Percentiles rank a stretch among this genome's conserved stretches.
Evolutionary conservation across 2,797 vertebrate species (phyloP).

Genomic region (Alca torda): DNA sequence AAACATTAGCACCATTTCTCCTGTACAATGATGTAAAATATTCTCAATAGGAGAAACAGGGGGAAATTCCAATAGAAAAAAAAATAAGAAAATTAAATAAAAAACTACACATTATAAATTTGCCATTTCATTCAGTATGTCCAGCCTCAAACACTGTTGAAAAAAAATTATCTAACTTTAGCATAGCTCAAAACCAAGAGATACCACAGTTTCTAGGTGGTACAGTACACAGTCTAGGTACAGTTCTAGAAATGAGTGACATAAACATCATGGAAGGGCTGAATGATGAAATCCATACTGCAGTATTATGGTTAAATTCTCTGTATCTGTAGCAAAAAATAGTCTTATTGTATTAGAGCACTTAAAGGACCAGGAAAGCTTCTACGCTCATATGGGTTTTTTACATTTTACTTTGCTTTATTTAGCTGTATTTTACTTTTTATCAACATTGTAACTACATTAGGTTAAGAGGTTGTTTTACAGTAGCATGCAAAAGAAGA

Average conservation of each 20-base stretch:
- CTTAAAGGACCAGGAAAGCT: not conserved
- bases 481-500: not conserved
- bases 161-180: not conserved
- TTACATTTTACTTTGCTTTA: not conserved
- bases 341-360: not conserved
- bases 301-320: not conserved
- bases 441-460: not conserved
- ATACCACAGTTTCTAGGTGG: not conserved
- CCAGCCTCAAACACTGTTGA: not conserved
- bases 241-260: not conserved
- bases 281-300: not conserved
- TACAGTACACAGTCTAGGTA: not conserved
- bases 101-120: not conserved
- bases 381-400: accelerated
- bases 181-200: not conserved
- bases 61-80: not conserved
- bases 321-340: not conserved
- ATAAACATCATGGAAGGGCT: not conserved
- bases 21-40: conserved; percentile 13
- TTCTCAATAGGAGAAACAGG: not conserved
- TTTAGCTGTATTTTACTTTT: not conserved
- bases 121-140: not conserved
- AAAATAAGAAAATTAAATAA: not conserved
- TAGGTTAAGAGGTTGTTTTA: not conserved
- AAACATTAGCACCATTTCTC: conserved; percentile 43